Conservation (phyloP, 2,113 vertebrate species). For the Oceanites oceanicus region DNA sequence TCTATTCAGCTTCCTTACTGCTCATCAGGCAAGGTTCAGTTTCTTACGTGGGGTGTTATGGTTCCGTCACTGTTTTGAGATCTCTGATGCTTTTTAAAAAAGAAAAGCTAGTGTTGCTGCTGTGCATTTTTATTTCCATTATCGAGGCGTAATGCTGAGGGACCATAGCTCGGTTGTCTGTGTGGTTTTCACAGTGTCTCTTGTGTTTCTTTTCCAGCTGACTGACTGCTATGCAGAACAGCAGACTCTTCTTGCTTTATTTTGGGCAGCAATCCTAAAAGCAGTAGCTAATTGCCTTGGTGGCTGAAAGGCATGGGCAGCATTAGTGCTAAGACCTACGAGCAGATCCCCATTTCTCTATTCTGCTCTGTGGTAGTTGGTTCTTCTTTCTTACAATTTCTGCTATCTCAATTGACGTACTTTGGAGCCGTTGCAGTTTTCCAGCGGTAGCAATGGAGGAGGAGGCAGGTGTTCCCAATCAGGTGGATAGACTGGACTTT, state of each 20-base stretch:
- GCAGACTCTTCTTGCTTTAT: background rate
- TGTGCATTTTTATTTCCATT: background rate
- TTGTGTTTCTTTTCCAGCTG: background rate
- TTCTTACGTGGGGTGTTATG: fast-evolving
- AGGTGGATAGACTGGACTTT: background rate
- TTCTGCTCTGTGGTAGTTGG: background rate
- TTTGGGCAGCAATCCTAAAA: background rate
- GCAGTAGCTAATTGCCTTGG: background rate
- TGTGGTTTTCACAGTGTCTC: background rate
- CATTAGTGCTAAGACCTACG: background rate
- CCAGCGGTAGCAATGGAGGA: background rate
- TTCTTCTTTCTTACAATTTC: background rate
- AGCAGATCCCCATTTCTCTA: background rate
- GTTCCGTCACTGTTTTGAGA: background rate
- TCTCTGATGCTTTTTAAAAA: background rate
- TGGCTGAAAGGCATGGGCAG: background rate
- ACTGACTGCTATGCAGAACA: background rate
- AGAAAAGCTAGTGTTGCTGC: background rate
- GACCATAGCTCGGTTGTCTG: fast-evolving
- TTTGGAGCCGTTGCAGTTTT: background rate
- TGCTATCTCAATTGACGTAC: fast-evolving
- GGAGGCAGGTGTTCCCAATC: fast-evolving
- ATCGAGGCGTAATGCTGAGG: fast-evolving
- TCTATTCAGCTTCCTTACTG: background rate
- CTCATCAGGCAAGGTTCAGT: background rate